Percentiles rank a stretch among this genome's conserved stretches.
These are phyloP conservation scores for Bubo bubo DNA, from an alignment of 2,113 vertebrate species.

Conservation along the genomic window DNA sequence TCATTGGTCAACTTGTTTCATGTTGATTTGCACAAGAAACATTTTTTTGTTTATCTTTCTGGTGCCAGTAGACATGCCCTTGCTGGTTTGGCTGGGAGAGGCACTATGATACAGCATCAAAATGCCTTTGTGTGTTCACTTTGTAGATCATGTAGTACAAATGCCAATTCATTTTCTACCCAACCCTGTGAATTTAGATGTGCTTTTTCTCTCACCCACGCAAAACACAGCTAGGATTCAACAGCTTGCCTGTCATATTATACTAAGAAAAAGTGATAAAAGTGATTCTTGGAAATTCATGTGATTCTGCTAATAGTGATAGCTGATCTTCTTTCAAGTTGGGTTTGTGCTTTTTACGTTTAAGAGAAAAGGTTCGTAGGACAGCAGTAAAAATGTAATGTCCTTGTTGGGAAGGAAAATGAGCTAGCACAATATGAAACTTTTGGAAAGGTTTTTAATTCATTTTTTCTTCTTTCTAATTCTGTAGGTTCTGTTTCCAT, in stretches of 20 bases:
- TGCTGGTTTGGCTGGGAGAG: conserved; percentile 55
- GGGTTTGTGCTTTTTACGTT: background rate
- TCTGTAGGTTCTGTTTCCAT: conserved; percentile 6
- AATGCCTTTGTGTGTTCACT: conserved; percentile 9
- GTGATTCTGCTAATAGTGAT: conserved; percentile 37
- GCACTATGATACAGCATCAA: conserved; percentile 17
- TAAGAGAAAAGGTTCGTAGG: background rate
- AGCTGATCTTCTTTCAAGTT: conserved; percentile 1
- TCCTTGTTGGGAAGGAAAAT: background rate
- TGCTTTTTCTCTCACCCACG: conserved; percentile 43
- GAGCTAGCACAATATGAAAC: background rate
- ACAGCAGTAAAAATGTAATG: background rate
- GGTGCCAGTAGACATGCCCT: conserved; percentile 49
- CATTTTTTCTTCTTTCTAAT: background rate
- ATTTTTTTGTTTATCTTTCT: background rate
- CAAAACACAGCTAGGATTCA: background rate
- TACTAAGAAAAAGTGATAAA: conserved; percentile 28
- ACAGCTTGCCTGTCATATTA: conserved; percentile 35
- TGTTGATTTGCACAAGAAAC: conserved; percentile 31
- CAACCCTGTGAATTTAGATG: conserved; percentile 21
- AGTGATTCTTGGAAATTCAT: conserved; percentile 44
- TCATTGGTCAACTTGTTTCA: conserved; percentile 2
- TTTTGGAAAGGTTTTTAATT: background rate
- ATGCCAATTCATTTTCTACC: background rate
- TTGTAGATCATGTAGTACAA: background rate